Evolutionary conservation across 2,797 vertebrate species (phyloP), one percentile per base, ranked within the genome.

Genomic region (Sebastes oblongus): DNA sequence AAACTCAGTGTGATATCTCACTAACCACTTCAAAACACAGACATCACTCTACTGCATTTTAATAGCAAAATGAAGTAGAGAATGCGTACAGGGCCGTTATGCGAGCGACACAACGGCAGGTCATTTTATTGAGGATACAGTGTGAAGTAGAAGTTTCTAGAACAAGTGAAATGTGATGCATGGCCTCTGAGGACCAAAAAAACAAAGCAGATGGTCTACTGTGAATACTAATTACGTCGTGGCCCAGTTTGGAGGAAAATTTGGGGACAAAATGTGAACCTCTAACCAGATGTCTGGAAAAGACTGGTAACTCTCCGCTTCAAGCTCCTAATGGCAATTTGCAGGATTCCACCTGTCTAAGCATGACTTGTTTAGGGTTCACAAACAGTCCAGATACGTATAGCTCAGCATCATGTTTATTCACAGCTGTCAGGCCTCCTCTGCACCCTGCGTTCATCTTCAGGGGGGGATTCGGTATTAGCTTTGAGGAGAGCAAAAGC

Each of bases 401-500:
- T 61, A 65, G 30, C 58, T 72, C 32, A 11, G 66, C 75, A 67
- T 39, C 36, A 13, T 58, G 81, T 55, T 78, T 75, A 59, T 64
- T 65, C 72, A 25, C 69, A 84, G 82, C 85, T 84, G 65, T 86
- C 77, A 72, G 74, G 54, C 30, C 74, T 87, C 70, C 60, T 85
- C 79, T 78, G 65, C 67, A 85, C 55, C 70, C 77, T 50, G 78
- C n/a, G 36, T 76, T 71, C 79, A 61, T 79, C 61, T 85, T 80
- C 72, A 60, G 70, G 72, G 52, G 50, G 72, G 39, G 27, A 54
- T 75, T 87, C 30, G 66, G 77, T 84, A 74, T 86, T 86, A 72
- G 78, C 81, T 92, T 87, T 88, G 83, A 87, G 84, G 83, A 88
- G 80, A 88, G 82, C 32, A 72, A 83, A 88, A 81, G 46, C 86